These are phyloP conservation scores for Amphipyra tragopoginis DNA, from an alignment of 2,888 invertebrate genomes.

Conservation along the genomic window DNA sequence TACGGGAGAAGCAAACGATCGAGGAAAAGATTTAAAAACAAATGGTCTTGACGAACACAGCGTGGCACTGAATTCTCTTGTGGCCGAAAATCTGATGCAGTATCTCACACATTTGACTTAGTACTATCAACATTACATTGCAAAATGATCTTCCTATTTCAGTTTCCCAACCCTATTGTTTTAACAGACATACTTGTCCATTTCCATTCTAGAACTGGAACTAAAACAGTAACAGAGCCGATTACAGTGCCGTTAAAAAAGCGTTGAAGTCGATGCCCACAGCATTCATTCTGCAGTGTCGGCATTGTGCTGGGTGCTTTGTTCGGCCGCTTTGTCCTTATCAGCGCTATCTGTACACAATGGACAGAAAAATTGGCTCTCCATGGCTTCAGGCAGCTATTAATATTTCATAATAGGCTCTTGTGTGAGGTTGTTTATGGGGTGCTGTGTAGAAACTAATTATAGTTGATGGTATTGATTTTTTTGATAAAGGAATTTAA, in stretches of 20 bases:
- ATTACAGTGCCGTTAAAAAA: conserved; percentile 55
- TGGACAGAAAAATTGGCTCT: conserved; percentile 84
- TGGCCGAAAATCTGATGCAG: too few relatives aligned
- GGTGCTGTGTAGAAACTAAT: conserved; percentile 54
- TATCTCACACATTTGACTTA: too few relatives aligned
- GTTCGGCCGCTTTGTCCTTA: conserved; percentile 71
- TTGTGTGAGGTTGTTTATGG: conserved; percentile 43
- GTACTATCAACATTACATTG: too few relatives aligned
- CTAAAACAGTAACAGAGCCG: conserved; percentile 38
- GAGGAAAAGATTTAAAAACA: too few relatives aligned
- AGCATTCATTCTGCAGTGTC: conserved; percentile 51
- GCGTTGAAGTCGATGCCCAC: conserved; percentile 44
- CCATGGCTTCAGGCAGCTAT: conserved; percentile 78
- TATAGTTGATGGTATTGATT: conserved; percentile 38
- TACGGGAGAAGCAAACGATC: too few relatives aligned
- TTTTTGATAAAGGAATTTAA: conserved; percentile 12
- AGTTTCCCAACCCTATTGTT: neutral
- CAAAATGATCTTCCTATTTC: too few relatives aligned
- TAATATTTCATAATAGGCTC: conserved; percentile 80
- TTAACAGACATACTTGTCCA: neutral
- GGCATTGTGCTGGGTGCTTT: conserved; percentile 64
- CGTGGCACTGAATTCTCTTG: too few relatives aligned
- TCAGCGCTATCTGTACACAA: conserved; percentile 76
- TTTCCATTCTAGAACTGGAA: conserved; percentile 6
- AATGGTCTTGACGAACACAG: too few relatives aligned